Base-by-base conservation (phyloP, 2,113 vertebrate genomes). In the Perca flavescens region DNA sequence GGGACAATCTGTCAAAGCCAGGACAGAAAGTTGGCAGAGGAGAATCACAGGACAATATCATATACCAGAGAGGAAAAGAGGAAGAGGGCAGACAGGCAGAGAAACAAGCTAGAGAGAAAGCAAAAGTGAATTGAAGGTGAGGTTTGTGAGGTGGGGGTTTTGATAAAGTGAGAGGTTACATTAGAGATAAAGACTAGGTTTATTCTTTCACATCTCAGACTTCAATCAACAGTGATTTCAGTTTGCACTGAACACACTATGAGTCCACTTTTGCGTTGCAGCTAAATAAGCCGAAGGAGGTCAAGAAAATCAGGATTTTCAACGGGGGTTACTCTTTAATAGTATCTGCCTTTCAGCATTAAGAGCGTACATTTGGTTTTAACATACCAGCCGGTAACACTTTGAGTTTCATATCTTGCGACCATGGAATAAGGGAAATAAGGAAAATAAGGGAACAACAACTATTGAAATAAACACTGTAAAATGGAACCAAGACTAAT, bases 1-100 rank as follows among this genome's bases (percentile, higher is more conserved):
- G 60, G 74, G 79, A 84, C 70, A 81, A 62, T 88, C 77, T 81
- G 79, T 89, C 81, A 89, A 79, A 68, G n/a, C 17, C 67, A 57
- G 73, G 70, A 68, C 79, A 91, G 76, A 19, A 68, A 72, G 50
- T 68, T 85, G 81, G 79, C 79, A 71, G 73, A 68, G 57, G 63
- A 65, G 34, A 72, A 76, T 75, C 14, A 15, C 52, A 34, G 75
- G 62, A 88, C 86, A 83, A 68, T 80, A 53, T 43, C 52, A 78
- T 75, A 90, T 83, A 87, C 50, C 60, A 34, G 34, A 78, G 77
- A 83, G 79, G 78, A 53, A 64, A 47, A 74, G 5, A 76, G 50
- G 25, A 25, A 67, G 31, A 25, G 36, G 75, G 62, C 62, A 70
- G 74, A 66, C 7, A 52, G 62, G 31, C 34, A 46, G 49, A 75